Conservation (phyloP, 2,888 invertebrate species). For the Herminia tarsipennalis region DNA sequence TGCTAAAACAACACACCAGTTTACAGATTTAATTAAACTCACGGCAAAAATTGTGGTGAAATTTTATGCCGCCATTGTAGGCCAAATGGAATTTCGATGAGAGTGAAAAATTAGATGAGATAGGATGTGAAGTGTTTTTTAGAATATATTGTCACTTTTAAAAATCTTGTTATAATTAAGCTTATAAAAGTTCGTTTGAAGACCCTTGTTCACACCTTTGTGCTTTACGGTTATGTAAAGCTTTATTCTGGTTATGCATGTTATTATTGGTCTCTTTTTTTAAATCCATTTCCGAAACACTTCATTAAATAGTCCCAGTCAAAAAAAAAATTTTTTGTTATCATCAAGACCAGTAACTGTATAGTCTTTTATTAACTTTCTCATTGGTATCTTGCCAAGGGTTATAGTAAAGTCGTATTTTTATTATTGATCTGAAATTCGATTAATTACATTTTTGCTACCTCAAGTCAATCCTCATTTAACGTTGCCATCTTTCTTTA, state of each 20-base stretch:
- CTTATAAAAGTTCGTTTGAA: too few species aligned
- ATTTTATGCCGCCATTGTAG: conserved; percentile 20
- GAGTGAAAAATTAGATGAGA: background rate
- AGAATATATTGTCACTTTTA: too few species aligned
- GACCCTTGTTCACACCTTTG: too few species aligned
- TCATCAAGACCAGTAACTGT: conserved; percentile 17
- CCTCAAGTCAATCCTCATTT: conserved; percentile 28
- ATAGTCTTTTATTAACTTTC: conserved; percentile 30
- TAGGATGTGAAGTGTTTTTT: background rate
- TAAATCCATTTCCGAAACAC: too few species aligned
- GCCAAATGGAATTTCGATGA: conserved; percentile 23
- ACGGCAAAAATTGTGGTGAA: conserved; percentile 34
- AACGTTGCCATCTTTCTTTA: conserved; percentile 31
- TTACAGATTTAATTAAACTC: conserved; percentile 69
- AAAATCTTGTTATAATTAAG: too few species aligned
- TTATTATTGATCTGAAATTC: conserved; percentile 33
- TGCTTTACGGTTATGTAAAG: too few species aligned
- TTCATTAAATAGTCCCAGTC: too few species aligned
- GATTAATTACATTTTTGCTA: conserved; percentile 37
- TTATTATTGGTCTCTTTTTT: too few species aligned
- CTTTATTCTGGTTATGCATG: too few species aligned
- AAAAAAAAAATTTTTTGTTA: conserved; percentile 21
- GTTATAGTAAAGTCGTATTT: conserved; percentile 30
- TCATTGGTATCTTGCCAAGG: conserved; percentile 45
- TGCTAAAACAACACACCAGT: conserved; percentile 61